phyloP scores from a whole-genome alignment of 2,113 vertebrate genomes.

The Excalfactoria chinensis region DNA sequence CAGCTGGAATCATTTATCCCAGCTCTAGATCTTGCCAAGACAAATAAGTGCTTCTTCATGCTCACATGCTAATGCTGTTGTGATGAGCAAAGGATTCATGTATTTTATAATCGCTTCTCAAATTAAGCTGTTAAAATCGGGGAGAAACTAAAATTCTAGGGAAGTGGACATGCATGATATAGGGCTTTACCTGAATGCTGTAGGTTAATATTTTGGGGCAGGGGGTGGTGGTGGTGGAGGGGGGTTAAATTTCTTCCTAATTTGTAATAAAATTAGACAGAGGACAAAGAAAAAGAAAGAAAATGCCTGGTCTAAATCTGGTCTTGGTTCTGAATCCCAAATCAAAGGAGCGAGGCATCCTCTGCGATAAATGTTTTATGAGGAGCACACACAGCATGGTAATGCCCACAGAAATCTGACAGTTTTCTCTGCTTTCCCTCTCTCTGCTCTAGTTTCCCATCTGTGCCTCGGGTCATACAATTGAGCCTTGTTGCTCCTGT shows the following conservation, averaged over 20 bases:
- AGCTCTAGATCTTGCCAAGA: conserved; percentile 28
- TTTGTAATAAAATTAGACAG: conserved; percentile 45
- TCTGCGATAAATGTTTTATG: conserved; percentile 62
- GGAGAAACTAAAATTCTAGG: neutral
- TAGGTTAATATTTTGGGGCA: neutral
- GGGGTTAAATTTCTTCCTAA: neutral
- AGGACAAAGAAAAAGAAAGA: conserved; percentile 23
- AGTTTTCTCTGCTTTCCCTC: conserved; percentile 32
- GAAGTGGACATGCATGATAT: fast-evolving
- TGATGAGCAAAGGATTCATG: conserved; percentile 32
- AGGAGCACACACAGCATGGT: conserved; percentile 41
- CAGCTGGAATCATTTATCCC: conserved; percentile 48
- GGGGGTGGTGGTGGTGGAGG: too few relatives aligned
- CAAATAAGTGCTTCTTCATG: conserved; percentile 35
- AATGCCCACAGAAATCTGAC: conserved; percentile 64
- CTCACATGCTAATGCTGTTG: conserved; percentile 18
- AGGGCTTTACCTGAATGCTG: neutral
- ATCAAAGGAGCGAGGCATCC: conserved; percentile 55
- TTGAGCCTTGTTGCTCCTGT: conserved; percentile 57
- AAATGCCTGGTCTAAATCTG: conserved; percentile 53
- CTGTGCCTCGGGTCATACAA: conserved; percentile 3
- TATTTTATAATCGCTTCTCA: neutral
- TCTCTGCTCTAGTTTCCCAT: conserved; percentile 47
- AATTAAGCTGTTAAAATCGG: conserved; percentile 21
- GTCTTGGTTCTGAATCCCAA: conserved; percentile 36